phyloP scores from a whole-genome alignment of 2,113 vertebrate species.

The Cephalopholis sonnerati region DNA sequence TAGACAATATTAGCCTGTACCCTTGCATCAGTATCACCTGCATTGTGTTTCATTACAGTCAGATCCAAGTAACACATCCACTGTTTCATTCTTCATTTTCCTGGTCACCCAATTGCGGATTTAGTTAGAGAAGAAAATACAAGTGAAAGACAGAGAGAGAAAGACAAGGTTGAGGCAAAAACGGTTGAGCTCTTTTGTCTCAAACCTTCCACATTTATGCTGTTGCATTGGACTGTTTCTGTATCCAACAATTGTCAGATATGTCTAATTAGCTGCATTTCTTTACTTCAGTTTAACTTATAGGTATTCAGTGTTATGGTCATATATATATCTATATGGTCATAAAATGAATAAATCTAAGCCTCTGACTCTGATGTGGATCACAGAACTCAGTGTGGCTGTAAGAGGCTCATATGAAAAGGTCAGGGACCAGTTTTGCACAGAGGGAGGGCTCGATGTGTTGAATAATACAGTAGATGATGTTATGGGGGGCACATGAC shows the following conservation, averaged over 20 bases:
- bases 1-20: no score
- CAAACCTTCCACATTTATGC: background rate
- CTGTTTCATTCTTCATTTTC: background rate
- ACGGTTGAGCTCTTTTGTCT: background rate
- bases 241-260: background rate
- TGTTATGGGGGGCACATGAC: constrained; percentile 47
- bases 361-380: constrained; percentile 25
- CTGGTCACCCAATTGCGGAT: background rate
- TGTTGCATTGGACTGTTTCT: background rate
- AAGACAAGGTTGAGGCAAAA: background rate
- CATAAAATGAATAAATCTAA: constrained; percentile 10
- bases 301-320: background rate
- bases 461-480: constrained; percentile 73
- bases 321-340: background rate
- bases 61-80: background rate
- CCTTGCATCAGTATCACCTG: background rate
- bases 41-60: background rate
- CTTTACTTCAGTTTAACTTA: background rate
- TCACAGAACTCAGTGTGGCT: constrained; percentile 41
- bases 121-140: background rate
- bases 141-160: background rate
- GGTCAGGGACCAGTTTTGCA: constrained; percentile 62
- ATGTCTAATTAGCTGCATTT: background rate
- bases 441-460: constrained; percentile 48
- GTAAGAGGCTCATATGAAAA: constrained; percentile 62